Evolutionary conservation across 2,113 vertebrate species (phyloP), one percentile per base, ranked within the genome.

Genomic region (Eira barbara): DNA sequence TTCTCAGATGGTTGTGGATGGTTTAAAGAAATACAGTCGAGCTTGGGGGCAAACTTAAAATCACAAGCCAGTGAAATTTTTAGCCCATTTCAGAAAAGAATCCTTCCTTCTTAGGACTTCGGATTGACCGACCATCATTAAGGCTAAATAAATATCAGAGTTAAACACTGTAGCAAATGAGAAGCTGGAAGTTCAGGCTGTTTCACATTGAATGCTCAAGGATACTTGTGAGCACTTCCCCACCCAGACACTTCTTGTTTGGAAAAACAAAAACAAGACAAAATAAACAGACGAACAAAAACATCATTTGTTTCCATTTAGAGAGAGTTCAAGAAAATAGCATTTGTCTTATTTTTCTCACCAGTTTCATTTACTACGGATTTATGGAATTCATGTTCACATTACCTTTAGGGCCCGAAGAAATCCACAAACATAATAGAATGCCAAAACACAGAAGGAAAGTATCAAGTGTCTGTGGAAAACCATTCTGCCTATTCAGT

Each of bases 281-380:
- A 94, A 94, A 67, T 84, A 96, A 92, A 91, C 65, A 79, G 59
- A 92, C 0, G 73, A 93, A 92, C 39, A 73, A 57, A 95, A 96
- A 91, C 61, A 83, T 95, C 79, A 63, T 95, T 97, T 89, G 84
- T 94, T 96, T 97, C 76, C 15, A 57, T 92, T 97, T 92, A 94
- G 27, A 67, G 9, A 34, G 61, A 81, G 59, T 74, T 97, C 21
- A 47, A n/a, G n/a, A 81, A 81, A 80, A 88, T 4, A 52, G 12
- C 4, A 61, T 52, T 94, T 83, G 67, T 88, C 59, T 63, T 55
- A 34, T 96, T 91, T 89, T 93, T 87, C 83, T 96, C 47, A 63
- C 47, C 42, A 88, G 49, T 96, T 94, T 85, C 27, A 92, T 52
- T 79, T 94, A 83, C 59, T 73, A 52, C 0, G 3, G 45, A 92